Evolutionary conservation across 2,888 invertebrate genomes (phyloP).

Genomic region (Phortica okadai): DNA sequence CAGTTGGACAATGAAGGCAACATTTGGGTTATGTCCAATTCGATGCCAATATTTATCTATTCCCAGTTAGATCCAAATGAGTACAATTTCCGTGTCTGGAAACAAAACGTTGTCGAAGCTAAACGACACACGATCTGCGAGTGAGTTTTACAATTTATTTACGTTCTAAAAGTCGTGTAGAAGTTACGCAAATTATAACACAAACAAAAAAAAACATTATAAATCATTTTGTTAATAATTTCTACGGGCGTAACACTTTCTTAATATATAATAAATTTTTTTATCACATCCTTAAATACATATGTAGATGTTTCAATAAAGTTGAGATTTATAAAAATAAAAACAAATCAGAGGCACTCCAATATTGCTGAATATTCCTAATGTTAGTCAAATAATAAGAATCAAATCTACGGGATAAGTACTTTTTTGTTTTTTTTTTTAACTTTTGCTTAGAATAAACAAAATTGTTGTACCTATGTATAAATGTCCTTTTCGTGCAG

Average conservation of each 20-base stretch:
- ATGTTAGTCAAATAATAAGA: slow-evolving; percentile 43
- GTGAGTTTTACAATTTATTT: slow-evolving; percentile 54
- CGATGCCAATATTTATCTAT: slow-evolving; percentile 83
- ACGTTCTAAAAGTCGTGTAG: slow-evolving; percentile 29
- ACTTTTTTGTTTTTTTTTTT: slow-evolving; percentile 42
- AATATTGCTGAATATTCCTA: slow-evolving; percentile 65
- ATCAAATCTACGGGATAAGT: slow-evolving; percentile 41
- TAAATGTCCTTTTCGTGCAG: slow-evolving; percentile 25
- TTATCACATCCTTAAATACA: slow-evolving; percentile 62
- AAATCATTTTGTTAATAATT: slow-evolving; percentile 58
- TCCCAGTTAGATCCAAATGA: slow-evolving; percentile 79
- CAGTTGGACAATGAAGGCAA: slow-evolving; percentile 81
- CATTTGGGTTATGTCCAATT: slow-evolving; percentile 84
- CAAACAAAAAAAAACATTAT: slow-evolving; percentile 58
- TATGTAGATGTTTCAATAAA: slow-evolving; percentile 50
- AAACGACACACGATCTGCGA: slow-evolving; percentile 76
- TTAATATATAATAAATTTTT: slow-evolving; percentile 51
- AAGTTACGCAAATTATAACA: slow-evolving; percentile 30
- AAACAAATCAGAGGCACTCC: slow-evolving; percentile 72
- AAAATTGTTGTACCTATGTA: slow-evolving; percentile 31
- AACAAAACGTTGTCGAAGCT: slow-evolving; percentile 74
- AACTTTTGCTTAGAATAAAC: slow-evolving; percentile 18
- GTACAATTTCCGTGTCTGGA: slow-evolving; percentile 82
- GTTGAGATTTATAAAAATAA: slow-evolving; percentile 35
- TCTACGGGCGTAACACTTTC: slow-evolving; percentile 47